Conservation (phyloP, 2,888 invertebrate genomes). For the Apamea anceps region DNA sequence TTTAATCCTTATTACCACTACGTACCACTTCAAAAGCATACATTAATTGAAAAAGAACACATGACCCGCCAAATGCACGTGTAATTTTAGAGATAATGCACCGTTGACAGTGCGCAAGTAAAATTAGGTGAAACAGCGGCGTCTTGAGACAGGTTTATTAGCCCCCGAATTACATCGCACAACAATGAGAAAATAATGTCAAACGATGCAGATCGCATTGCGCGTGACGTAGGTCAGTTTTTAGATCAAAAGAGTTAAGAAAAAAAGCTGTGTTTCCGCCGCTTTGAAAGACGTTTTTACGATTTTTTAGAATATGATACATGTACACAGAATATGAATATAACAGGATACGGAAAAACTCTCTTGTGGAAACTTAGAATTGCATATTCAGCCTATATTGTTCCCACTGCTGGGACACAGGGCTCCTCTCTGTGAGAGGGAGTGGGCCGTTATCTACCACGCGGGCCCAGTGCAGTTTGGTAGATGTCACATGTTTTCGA, state of each 20-base stretch:
- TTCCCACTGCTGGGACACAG: too few species aligned
- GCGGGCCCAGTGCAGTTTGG: too few species aligned
- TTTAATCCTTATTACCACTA: background rate
- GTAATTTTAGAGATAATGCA: slow-evolving; percentile 40
- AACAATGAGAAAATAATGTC: slow-evolving; percentile 41
- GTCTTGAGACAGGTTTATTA: slow-evolving; percentile 42
- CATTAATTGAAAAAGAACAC: slow-evolving; percentile 6
- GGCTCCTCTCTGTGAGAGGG: too few species aligned
- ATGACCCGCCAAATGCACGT: slow-evolving; percentile 24
- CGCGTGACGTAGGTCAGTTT: slow-evolving; percentile 62
- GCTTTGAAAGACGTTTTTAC: slow-evolving; percentile 23
- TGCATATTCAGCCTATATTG: background rate
- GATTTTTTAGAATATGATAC: slow-evolving; percentile 2
- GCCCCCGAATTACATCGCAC: slow-evolving; percentile 18
- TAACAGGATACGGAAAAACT: background rate
- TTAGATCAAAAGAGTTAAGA: slow-evolving; percentile 55
- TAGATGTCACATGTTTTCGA: background rate
- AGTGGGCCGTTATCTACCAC: too few species aligned
- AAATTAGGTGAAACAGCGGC: slow-evolving; percentile 29
- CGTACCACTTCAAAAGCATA: slow-evolving; percentile 19
- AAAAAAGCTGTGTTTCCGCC: slow-evolving; percentile 9
- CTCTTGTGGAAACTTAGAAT: background rate
- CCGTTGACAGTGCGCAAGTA: slow-evolving; percentile 25
- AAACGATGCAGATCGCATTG: slow-evolving; percentile 26
- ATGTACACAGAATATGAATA: background rate